phyloP scores from a whole-genome alignment of 2,113 vertebrate species.

The Nasalis larvatus region DNA sequence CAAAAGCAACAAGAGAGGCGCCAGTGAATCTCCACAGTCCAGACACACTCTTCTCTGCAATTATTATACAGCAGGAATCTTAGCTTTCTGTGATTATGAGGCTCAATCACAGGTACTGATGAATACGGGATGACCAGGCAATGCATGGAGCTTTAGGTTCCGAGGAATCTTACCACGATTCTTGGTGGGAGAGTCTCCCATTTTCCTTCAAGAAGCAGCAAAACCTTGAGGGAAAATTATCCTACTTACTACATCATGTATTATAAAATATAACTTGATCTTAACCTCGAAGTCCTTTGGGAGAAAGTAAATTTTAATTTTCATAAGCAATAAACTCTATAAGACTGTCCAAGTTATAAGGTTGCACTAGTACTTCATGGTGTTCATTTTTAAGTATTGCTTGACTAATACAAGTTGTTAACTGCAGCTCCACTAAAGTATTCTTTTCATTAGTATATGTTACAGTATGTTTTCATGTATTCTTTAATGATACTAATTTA shows the following conservation, averaged over 20 bases:
- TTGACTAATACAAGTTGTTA: neutral
- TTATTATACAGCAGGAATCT: neutral
- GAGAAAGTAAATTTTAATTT: neutral
- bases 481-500: conserved; percentile 13
- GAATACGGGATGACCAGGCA: neutral
- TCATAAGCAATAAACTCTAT: neutral
- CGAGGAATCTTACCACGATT: neutral
- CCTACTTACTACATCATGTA: neutral
- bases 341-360: neutral
- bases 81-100: neutral
- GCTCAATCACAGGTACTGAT: neutral
- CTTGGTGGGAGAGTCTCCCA: neutral
- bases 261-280: neutral
- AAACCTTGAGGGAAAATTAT: neutral
- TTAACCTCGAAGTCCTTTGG: neutral
- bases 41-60: neutral
- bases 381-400: neutral
- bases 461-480: neutral
- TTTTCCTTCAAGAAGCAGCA: neutral
- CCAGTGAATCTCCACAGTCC: neutral
- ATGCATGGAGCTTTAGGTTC: neutral
- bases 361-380: neutral
- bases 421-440: neutral
- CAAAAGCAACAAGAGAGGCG: neutral
- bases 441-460: neutral